Percentiles rank a stretch among this genome's conserved stretches.
phyloP scores from a whole-genome alignment of 2,888 invertebrate genomes.

The Hirudinaria manillensis region DNA sequence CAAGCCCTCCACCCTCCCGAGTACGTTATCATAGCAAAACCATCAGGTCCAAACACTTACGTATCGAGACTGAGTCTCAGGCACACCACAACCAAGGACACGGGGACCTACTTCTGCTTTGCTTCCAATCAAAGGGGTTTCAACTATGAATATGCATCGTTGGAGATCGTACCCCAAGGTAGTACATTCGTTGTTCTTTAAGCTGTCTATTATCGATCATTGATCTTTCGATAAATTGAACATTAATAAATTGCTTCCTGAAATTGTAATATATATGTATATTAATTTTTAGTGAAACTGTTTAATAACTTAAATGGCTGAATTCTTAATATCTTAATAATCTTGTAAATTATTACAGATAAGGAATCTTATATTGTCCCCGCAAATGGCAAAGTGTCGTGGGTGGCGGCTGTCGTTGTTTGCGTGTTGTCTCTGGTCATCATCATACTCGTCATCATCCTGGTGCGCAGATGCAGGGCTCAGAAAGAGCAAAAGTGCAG shows the following conservation, averaged over 20 bases:
- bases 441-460: not conserved
- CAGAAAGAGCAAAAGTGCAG: not conserved
- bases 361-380: not conserved
- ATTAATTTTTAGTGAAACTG: too few relatives aligned
- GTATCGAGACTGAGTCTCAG: not conserved
- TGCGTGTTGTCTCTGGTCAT: not conserved
- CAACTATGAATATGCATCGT: not conserved
- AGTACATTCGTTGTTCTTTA: too few relatives aligned
- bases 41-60: not conserved
- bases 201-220: too few relatives aligned
- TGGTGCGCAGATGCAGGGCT: not conserved
- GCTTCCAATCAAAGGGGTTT: not conserved
- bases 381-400: not conserved
- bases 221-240: too few relatives aligned
- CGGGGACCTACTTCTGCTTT: conserved; percentile 18
- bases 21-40: not conserved
- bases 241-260: too few relatives aligned
- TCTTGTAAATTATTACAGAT: too few relatives aligned
- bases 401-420: not conserved
- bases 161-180: not conserved
- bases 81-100: not conserved
- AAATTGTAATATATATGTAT: too few relatives aligned
- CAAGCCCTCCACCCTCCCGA: not conserved
- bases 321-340: too few relatives aligned
- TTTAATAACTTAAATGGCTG: too few relatives aligned